These are phyloP conservation scores for Leptinotarsa texana DNA, from an alignment of 1,140 invertebrate genomes.

Conservation along the genomic window DNA sequence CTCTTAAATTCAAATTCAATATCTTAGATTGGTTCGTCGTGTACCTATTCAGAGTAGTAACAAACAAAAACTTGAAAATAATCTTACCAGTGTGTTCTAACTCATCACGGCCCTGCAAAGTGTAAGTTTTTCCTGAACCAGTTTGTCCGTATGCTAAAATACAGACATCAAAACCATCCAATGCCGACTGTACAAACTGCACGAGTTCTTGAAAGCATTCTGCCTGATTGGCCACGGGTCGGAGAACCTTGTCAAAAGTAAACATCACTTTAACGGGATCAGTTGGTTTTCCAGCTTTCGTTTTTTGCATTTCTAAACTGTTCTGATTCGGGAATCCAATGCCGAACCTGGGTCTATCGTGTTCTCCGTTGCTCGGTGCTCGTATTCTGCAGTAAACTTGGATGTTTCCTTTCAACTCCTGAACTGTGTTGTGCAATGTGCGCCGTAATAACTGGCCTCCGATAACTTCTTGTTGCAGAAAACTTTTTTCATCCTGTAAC, in stretches of 20 bases:
- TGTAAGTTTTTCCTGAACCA: conserved; percentile 90
- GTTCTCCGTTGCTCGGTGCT: conserved; percentile 54
- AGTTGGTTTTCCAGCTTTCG: neutral
- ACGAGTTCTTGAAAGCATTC: conserved; percentile 71
- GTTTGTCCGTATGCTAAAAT: conserved; percentile 97
- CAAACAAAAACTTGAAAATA: too few relatives aligned
- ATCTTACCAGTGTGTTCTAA: too few relatives aligned
- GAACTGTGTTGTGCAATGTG: conserved; percentile 57
- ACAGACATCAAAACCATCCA: conserved; percentile 95
- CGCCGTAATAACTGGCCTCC: conserved; percentile 47
- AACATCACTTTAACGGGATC: conserved; percentile 60
- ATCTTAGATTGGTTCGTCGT: too few relatives aligned
- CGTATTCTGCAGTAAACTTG: conserved; percentile 72
- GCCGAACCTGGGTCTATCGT: neutral
- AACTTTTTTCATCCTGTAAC: neutral
- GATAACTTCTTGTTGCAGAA: neutral
- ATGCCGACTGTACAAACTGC: conserved; percentile 76
- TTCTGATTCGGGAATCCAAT: neutral
- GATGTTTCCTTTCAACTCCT: conserved; percentile 64
- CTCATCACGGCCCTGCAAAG: conserved; percentile 67
- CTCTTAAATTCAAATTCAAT: too few relatives aligned
- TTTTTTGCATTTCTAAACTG: neutral
- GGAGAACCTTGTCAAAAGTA: conserved; percentile 70
- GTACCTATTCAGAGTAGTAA: too few relatives aligned
- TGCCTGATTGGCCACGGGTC: conserved; percentile 61